phyloP scores from a whole-genome alignment of 2,797 vertebrate species.

The Phoeniculus purpureus region DNA sequence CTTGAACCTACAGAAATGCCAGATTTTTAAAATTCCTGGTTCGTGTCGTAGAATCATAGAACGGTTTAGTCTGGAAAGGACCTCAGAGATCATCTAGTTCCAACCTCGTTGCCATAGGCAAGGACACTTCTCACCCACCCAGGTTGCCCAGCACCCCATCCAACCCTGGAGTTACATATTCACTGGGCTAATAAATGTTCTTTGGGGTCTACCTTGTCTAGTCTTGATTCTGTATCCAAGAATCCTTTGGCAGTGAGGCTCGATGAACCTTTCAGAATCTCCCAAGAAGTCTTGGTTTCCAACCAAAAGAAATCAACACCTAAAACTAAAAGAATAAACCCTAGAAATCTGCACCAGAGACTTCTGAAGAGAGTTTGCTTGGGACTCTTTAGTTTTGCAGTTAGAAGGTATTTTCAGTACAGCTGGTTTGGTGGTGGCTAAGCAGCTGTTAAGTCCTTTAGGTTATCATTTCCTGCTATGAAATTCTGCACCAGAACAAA shows the following conservation, averaged over 20 bases:
- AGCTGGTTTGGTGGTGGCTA: not conserved
- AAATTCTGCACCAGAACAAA: not conserved
- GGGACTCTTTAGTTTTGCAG: not conserved
- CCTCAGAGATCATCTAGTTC: no score
- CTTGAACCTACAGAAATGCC: not conserved
- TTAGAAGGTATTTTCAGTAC: not conserved
- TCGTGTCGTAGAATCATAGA: not conserved
- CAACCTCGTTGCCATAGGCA: no score
- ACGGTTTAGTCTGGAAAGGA: no score
- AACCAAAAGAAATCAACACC: not conserved
- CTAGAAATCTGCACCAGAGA: not conserved
- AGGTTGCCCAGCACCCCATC: no score
- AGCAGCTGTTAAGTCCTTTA: not conserved
- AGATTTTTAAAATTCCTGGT: not conserved
- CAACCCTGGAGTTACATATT: not conserved
- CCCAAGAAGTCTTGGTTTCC: not conserved
- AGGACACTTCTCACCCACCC: no score
- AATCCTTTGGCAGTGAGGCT: not conserved
- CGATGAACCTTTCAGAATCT: not conserved
- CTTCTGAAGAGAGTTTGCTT: not conserved
- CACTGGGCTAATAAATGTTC: not conserved
- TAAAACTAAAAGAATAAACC: not conserved
- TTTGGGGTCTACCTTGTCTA: not conserved
- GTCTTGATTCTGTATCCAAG: not conserved
- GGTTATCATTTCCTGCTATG: not conserved